phyloP scores from a whole-genome alignment of 2,797 vertebrate species.

The Gobio occitaniae region DNA sequence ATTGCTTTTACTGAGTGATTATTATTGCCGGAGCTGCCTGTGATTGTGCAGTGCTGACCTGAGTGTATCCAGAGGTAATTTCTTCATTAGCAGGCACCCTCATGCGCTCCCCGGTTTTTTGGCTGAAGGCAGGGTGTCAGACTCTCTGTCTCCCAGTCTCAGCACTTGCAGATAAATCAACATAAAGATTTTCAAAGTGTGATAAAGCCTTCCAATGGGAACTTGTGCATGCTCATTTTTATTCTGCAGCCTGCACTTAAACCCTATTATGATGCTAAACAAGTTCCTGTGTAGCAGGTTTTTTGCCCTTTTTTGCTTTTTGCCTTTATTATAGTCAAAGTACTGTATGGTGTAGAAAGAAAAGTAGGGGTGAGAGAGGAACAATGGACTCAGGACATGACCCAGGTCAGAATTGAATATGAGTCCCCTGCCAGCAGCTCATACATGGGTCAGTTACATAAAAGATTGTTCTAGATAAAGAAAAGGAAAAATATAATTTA shows the following conservation, averaged over 20 bases:
- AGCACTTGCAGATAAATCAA: slow-evolving; percentile 39
- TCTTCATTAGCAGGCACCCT: slow-evolving; percentile 49
- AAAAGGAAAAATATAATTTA: background rate
- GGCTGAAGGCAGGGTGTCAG: slow-evolving; percentile 26
- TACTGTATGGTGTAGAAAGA: background rate
- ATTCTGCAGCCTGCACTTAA: slow-evolving; percentile 35
- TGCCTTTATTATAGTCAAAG: background rate
- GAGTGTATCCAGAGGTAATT: slow-evolving; percentile 52
- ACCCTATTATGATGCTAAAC: slow-evolving; percentile 48
- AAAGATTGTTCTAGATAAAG: background rate
- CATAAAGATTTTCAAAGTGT: slow-evolving; percentile 38
- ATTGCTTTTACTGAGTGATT: slow-evolving; percentile 57
- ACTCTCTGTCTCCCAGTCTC: slow-evolving; percentile 22
- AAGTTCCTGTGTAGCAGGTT: background rate
- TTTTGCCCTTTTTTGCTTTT: background rate
- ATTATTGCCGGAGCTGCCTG: slow-evolving; percentile 50
- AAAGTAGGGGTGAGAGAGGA: background rate
- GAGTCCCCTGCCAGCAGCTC: background rate
- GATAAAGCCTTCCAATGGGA: slow-evolving; percentile 32
- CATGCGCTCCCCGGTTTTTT: slow-evolving; percentile 14
- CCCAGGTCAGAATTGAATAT: background rate
- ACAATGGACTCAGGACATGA: background rate
- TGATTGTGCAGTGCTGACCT: slow-evolving; percentile 51
- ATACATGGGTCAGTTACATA: background rate
- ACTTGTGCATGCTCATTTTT: slow-evolving; percentile 37